phyloP scores from a whole-genome alignment of 2,888 invertebrate species.

The Beris chalybata region DNA sequence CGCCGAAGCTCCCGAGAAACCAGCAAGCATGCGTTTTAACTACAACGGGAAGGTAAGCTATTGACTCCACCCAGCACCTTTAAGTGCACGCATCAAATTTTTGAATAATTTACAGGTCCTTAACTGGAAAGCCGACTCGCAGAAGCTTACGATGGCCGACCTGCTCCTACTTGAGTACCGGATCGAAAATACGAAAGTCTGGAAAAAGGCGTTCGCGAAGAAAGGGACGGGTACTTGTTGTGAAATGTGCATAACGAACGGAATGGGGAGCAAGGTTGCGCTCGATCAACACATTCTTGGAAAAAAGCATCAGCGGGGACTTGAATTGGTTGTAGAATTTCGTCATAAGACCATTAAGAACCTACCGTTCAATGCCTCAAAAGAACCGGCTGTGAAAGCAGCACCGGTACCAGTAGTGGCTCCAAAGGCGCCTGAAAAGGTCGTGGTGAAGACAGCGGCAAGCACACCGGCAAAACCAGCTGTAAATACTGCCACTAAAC shows the following conservation, averaged over 20 bases:
- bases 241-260: slow-evolving; percentile 13
- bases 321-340: slow-evolving; percentile 1
- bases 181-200: background rate
- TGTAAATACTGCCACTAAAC: background rate
- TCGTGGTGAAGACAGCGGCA: slow-evolving; percentile 1
- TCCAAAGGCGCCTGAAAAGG: background rate
- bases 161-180: slow-evolving; percentile 21
- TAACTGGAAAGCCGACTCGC: slow-evolving; percentile 15
- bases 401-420: background rate
- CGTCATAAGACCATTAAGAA: slow-evolving; percentile 17
- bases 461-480: background rate
- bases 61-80: background rate
- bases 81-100: background rate
- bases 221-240: slow-evolving; percentile 6
- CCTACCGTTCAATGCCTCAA: background rate
- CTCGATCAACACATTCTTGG: slow-evolving; percentile 21
- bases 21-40: background rate
- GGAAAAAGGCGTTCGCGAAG: slow-evolving; percentile 10
- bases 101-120: background rate
- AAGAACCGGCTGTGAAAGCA: background rate
- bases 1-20: no score
- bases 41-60: slow-evolving; percentile 13
- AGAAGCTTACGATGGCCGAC: slow-evolving; percentile 20
- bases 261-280: slow-evolving; percentile 3
- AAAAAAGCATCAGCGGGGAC: slow-evolving; percentile 20